Evolutionary conservation across 1,140 invertebrate genomes (phyloP), one percentile per base, ranked within the genome.

Genomic region (Drosophila busckii): DNA sequence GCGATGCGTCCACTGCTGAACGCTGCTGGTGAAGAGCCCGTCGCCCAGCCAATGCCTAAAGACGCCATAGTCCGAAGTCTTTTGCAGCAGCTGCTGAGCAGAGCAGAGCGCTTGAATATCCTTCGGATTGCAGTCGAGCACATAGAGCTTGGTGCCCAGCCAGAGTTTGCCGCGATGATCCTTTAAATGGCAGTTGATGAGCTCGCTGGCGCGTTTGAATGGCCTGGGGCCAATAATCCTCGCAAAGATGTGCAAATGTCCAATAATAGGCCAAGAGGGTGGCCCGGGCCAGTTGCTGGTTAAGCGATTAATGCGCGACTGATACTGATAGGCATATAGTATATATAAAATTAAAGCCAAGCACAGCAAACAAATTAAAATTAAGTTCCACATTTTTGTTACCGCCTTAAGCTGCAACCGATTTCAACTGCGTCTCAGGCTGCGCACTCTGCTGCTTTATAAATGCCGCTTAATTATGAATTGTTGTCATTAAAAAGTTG

Each of bases 1-100:
- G 32, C 94, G 89, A 0, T 85, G 69, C 13, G 90, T 90, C 95
- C 96, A 98, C 88, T 95, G 96, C 1, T 87, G 85, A 19, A 93
- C 94, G 45, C 68, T 19, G 35, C 90, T 91, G 0, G 91, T 92
- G 1, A 94, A 84, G 13, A 94, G 84, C 29, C 93, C 93, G 5
- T 89, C 89, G 5, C 89, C 88, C 2, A 94, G 87, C 92, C 92
- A 94, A 4, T 91, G 90, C 42, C 90, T 84, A 0, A 95, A 84
- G 41, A 92, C 90, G 1, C 86, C 48, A 26, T 89, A 89, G 13
- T 84, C 80, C 0, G 16, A 22, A n/a, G 84, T 65, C 56, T 87
- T 87, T 65, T 76, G 94, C 93, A 53, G 90, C 86, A 10, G 37
- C 10, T 75, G 76, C 20, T 69, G 56, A 5, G 69, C 69, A 38